Percentiles rank a stretch among this genome's conserved stretches.
phyloP scores from a whole-genome alignment of 2,888 invertebrate genomes.

The Chymomyza procnemis region DNA sequence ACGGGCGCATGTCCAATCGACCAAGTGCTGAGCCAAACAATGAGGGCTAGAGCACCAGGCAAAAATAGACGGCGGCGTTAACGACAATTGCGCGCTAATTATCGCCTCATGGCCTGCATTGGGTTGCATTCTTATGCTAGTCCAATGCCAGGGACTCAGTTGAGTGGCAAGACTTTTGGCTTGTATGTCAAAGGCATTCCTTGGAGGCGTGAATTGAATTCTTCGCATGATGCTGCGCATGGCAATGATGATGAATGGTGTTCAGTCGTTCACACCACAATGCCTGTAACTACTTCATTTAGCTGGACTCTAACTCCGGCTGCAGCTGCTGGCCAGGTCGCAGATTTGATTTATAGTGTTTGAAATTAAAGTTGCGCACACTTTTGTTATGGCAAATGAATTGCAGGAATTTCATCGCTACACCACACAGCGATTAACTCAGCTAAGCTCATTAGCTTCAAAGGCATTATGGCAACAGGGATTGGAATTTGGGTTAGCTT shows the following conservation, averaged over 20 bases:
- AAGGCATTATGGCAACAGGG: conserved; percentile 40
- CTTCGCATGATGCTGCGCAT: conserved; percentile 23
- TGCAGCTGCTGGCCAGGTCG: conserved; percentile 15
- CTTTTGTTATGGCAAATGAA: conserved; percentile 49
- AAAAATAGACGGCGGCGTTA: conserved; percentile 32
- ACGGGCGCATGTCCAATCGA: not conserved
- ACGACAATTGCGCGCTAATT: conserved; percentile 71
- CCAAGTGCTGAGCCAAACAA: not conserved
- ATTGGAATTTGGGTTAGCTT: conserved; percentile 59
- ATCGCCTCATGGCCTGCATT: conserved; percentile 49
- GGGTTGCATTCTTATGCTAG: conserved; percentile 6
- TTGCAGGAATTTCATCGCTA: conserved; percentile 54
- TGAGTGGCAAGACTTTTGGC: not conserved
- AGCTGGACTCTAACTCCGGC: not conserved
- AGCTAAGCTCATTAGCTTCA: conserved; percentile 55
- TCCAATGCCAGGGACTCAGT: not conserved
- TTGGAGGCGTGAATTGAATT: conserved; percentile 69
- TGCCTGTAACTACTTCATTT: conserved; percentile 32
- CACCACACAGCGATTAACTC: conserved; percentile 35
- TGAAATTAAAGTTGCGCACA: conserved; percentile 50
- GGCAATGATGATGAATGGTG: conserved; percentile 28
- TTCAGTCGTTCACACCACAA: not conserved
- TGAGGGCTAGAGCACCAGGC: not conserved
- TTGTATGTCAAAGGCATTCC: conserved; percentile 54
- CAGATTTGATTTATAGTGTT: conserved; percentile 56